Conservation (phyloP, 2,888 invertebrate genomes). For the Athrips mouffetella region DNA sequence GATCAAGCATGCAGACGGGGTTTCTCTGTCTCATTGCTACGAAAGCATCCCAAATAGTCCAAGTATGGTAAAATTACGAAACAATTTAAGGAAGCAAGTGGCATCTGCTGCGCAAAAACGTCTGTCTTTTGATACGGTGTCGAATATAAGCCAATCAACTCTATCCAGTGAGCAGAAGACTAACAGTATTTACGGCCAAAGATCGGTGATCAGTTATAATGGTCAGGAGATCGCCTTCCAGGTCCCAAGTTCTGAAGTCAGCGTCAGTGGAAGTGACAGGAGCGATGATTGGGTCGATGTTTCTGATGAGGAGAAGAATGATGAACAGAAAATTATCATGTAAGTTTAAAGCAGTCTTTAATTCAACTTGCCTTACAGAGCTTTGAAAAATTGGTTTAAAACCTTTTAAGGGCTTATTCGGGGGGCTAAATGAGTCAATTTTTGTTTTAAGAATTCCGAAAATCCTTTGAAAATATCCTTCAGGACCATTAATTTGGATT, state of each 20-base stretch:
- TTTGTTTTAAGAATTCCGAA: too few relatives aligned
- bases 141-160: conserved; percentile 73
- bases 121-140: conserved; percentile 67
- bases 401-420: too few relatives aligned
- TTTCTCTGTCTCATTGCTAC: conserved; percentile 77
- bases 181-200: conserved; percentile 79
- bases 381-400: too few relatives aligned
- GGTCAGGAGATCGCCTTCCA: conserved; percentile 73
- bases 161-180: conserved; percentile 80
- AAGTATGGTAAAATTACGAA: conserved; percentile 63
- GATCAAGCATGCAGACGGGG: conserved; percentile 75
- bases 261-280: conserved; percentile 79
- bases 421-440: too few relatives aligned
- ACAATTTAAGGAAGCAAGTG: conserved; percentile 56
- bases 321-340: conserved; percentile 76
- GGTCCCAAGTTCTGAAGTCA: conserved; percentile 77
- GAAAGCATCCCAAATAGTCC: conserved; percentile 78
- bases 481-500: too few relatives aligned
- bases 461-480: too few relatives aligned
- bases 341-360: conserved; percentile 51
- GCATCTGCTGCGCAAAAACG: conserved; percentile 60
- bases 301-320: conserved; percentile 76
- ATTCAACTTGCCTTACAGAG: too few relatives aligned
- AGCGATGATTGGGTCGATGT: conserved; percentile 84
- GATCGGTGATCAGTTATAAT: conserved; percentile 69